These are phyloP conservation scores for Saccopteryx bilineata DNA, from an alignment of 2,113 vertebrate species.

Conservation along the genomic window DNA sequence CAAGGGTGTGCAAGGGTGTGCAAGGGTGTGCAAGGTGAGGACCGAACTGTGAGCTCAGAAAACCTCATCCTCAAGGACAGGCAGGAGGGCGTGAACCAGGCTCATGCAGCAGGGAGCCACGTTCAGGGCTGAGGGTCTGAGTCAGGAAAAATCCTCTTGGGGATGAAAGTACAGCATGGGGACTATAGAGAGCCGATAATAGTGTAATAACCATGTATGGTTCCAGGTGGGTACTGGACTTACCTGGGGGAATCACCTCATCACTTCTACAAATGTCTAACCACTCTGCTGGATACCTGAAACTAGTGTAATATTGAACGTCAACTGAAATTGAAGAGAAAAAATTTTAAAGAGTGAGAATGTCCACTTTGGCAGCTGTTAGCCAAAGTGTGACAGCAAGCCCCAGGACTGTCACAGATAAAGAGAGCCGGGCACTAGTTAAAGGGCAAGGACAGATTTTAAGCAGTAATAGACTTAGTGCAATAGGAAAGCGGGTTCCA, in stretches of 20 bases:
- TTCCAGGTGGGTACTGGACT: background rate
- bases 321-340: background rate
- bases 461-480: background rate
- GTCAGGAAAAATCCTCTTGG: background rate
- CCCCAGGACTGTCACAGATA: background rate
- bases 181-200: background rate
- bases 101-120: too few relatives aligned
- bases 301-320: background rate
- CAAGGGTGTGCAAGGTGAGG: background rate
- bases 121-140: background rate
- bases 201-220: background rate
- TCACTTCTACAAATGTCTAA: background rate
- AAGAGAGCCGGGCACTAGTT: background rate
- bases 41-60: background rate
- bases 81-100: background rate
- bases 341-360: background rate
- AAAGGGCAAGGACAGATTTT: background rate
- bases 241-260: background rate
- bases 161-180: background rate
- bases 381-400: background rate
- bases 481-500: background rate
- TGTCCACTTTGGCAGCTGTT: background rate
- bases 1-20: too few relatives aligned
- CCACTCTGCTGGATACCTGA: background rate
- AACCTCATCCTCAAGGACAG: background rate